These are phyloP conservation scores for Oncorhynchus nerka DNA, from an alignment of 2,113 vertebrate genomes.

Conservation along the genomic window DNA sequence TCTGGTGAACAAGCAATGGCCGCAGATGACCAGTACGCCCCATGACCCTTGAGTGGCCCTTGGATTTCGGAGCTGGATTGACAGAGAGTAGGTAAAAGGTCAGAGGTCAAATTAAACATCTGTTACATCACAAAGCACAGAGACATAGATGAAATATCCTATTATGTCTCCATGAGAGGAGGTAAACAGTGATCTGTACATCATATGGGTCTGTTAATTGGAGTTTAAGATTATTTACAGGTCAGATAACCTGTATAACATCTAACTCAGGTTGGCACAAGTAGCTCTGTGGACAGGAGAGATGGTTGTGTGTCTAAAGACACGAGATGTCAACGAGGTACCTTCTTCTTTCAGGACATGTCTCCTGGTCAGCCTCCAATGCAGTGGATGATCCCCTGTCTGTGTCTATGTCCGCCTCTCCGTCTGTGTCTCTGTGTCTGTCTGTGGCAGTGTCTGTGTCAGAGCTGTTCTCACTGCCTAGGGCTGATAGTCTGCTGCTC, in stretches of 20 bases:
- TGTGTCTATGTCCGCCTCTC: background rate
- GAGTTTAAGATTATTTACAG: background rate
- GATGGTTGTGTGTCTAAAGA: background rate
- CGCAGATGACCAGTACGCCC: slow-evolving; percentile 34
- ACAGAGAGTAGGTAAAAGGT: background rate
- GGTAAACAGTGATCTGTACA: background rate
- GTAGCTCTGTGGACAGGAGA: background rate
- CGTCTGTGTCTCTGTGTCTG: background rate
- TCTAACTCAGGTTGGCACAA: no score
- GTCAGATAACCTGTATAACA: no score
- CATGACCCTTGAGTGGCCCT: slow-evolving; percentile 5
- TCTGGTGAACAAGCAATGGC: background rate
- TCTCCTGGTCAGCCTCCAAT: slow-evolving; percentile 1
- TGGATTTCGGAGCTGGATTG: slow-evolving; percentile 14
- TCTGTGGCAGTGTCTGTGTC: background rate
- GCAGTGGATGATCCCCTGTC: background rate
- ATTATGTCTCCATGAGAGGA: background rate
- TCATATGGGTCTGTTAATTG: background rate
- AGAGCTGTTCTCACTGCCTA: background rate
- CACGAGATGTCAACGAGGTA: background rate
- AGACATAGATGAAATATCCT: background rate
- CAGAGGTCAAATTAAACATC: background rate
- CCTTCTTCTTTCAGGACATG: background rate
- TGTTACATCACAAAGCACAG: background rate
- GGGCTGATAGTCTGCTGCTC: background rate